Conservation (phyloP, 2,888 invertebrate species). For the Drosophila quinaria region DNA sequence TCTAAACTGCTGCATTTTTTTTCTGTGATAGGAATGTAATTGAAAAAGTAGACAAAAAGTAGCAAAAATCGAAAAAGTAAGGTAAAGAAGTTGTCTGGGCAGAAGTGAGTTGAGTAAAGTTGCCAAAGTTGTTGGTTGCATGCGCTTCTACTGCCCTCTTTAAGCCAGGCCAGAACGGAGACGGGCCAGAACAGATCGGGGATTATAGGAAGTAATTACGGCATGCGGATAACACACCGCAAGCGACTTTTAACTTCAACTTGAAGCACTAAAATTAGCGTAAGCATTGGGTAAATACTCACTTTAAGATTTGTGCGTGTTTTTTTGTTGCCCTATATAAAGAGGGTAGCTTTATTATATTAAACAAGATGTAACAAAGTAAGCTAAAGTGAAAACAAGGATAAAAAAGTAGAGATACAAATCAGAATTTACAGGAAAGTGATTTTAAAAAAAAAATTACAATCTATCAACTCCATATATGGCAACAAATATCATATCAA, state of each 20-base stretch:
- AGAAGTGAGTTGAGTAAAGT: constrained; percentile 1
- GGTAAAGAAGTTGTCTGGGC: constrained; percentile 20
- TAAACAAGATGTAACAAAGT: not conserved
- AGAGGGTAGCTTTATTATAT: not conserved
- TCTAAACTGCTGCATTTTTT: not conserved
- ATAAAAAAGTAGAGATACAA: too few relatives aligned
- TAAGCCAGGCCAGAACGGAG: constrained; percentile 3
- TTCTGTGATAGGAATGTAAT: constrained; percentile 27
- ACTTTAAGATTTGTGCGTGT: constrained; percentile 64
- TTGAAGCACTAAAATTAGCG: constrained; percentile 48
- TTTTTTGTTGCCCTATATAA: not conserved
- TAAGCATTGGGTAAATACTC: constrained; percentile 62
- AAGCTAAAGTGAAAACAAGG: not conserved
- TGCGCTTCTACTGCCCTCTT: constrained; percentile 42
- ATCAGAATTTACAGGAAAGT: too few relatives aligned
- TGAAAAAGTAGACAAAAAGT: constrained; percentile 28
- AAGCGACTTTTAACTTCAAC: constrained; percentile 23
- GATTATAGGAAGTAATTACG: constrained; percentile 53
- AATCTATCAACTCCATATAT: too few relatives aligned
- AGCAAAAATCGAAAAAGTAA: not conserved
- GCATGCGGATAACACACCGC: constrained; percentile 28
- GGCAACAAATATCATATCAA: too few relatives aligned
- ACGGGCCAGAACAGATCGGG: constrained; percentile 2
- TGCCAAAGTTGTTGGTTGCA: constrained; percentile 8
- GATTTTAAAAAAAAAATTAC: too few relatives aligned